These are phyloP conservation scores for Ctenoplectra terminalis DNA, from an alignment of 1,140 invertebrate genomes.

Conservation along the genomic window DNA sequence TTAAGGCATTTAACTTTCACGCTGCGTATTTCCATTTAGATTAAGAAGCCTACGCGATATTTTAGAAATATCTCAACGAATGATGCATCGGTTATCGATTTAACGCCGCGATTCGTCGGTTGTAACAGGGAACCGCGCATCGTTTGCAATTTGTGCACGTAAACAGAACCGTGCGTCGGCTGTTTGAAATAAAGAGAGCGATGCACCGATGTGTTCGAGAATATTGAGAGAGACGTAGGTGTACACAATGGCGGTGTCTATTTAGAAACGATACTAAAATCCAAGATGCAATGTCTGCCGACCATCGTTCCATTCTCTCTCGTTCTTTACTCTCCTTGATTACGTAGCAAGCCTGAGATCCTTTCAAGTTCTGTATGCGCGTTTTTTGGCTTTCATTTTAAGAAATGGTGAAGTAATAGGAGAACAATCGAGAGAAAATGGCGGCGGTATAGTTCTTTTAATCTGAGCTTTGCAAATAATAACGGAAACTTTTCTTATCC, in stretches of 20 bases:
- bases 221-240: neutral
- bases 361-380: neutral
- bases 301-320: conserved; percentile 22
- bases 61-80: neutral
- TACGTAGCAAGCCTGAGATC: conserved; percentile 31
- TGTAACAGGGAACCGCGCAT: neutral
- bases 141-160: neutral
- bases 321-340: conserved; percentile 40
- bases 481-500: neutral
- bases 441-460: neutral
- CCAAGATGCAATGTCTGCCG: conserved; percentile 31
- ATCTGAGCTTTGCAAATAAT: neutral
- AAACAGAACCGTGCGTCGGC: no score
- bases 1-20: conserved; percentile 38
- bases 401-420: neutral
- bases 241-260: neutral
- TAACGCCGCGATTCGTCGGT: neutral
- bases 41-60: conserved; percentile 44
- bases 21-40: conserved; percentile 51
- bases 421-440: neutral
- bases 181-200: neutral
- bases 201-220: neutral
- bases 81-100: no score
- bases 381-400: conserved; percentile 33
- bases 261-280: conserved; percentile 31